Base-by-base conservation (phyloP, 2,113 vertebrate genomes). In the Procavia capensis region DNA sequence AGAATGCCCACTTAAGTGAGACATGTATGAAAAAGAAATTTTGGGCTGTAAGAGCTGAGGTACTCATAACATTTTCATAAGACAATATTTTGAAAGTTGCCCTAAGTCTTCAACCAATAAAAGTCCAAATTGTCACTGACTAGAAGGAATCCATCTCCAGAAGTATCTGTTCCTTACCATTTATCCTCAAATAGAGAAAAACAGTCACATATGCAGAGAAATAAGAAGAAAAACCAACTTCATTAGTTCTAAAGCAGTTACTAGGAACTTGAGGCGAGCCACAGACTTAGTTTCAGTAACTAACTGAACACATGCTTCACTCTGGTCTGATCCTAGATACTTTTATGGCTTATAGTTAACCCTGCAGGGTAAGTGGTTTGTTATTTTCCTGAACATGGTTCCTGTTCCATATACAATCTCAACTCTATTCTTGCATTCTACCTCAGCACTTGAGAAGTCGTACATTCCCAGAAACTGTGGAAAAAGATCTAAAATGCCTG, bases 111-210 rank as follows among this genome's bases (percentile, higher is more conserved):
- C 50, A 84, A 84, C 47, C 81, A 78, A 85, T 90, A 96, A 97
- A 81, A 87, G 66, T 25, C 74, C n/a, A 88, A 88, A 70, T 88
- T 87, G 78, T 72, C 64, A 74, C 24, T 90, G 63, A 81, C 45
- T 76, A 85, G 34, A 74, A 78, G 50, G 68, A 95, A 93, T 79
- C 92, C 72, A 41, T 54, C 19, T 66, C 74, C 79, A 88, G 74
- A 94, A 84, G 17, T 80, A 68, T 94, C 94, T 96, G 36, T 74
- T 95, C 57, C 59, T 75, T 83, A 29, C 45, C 87, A n/a, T 84
- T 94, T 92, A 87, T 59, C 45, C 63, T 89, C 85, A 95, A 85
- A 85, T 83, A n/a, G 66, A 95, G 83, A 94, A 95, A 95, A 92
- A 24, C 47, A 94, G 72, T 90, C 85, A 94, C 45, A 86, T 22